Base-by-base conservation (phyloP, 2,888 invertebrate genomes). In the Plutella xylostella region DNA sequence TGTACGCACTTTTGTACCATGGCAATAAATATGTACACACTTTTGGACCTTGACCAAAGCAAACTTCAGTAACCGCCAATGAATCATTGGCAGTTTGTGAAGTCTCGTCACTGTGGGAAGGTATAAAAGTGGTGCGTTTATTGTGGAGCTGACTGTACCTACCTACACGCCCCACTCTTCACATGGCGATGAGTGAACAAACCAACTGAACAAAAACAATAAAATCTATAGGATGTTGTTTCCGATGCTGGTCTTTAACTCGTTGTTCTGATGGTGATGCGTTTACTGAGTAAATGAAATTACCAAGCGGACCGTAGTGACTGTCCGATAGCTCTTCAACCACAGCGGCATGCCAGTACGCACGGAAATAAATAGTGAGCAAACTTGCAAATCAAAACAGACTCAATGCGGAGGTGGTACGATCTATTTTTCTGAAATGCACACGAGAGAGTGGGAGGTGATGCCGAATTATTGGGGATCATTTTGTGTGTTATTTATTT, bases 131-230 rank as follows among this genome's bases (percentile, higher is more conserved):
- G n/a, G n/a, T n/a, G n/a, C n/a, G n/a, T n/a, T n/a, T n/a, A n/a
- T n/a, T n/a, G n/a, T n/a, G n/a, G n/a, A n/a, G n/a, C 33, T 2
- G n/a, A 33, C 33, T 33, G n/a, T n/a, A 33, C 6, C 33, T 25
- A 25, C 6, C 25, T 25, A 25, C 25, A 50, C 48, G 34, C 46
- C 50, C 45, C 33, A 17, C 35, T 42, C n/a, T n/a, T n/a, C n/a
- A n/a, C 43, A 63, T 63, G 61, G 58, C 56, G 63, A 53, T 63
- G 63, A 61, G 56, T 57, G 56, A 60, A 43, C 44, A 45, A 58
- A 56, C 50, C 42, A 58, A 63, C 53, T 30, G 38, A 56, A 58
- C 54, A 43, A 48, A 54, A 49, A 20, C 12, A 52, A 50, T 40
- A 48, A 45, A 52, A 47, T 40, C n/a, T n/a, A n/a, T n/a, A n/a